These are phyloP conservation scores for Serranus cabrilla DNA, from an alignment of 2,797 vertebrate species.

Conservation along the genomic window DNA sequence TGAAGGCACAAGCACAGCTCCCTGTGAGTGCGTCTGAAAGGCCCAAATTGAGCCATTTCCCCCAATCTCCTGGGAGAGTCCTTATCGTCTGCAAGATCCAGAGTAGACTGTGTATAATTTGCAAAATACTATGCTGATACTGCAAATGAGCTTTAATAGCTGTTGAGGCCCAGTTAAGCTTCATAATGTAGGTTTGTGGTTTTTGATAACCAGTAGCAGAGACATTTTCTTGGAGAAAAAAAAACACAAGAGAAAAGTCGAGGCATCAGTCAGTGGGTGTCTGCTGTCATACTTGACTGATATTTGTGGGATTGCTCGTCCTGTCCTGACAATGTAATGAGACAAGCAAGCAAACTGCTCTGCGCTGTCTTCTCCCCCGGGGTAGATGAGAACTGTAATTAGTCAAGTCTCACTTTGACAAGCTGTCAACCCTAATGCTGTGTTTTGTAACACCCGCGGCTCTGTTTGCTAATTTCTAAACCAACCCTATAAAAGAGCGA, in stretches of 20 bases:
- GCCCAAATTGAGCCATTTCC: slow-evolving; percentile 84
- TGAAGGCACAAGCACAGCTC: slow-evolving; percentile 70
- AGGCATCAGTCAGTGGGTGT: slow-evolving; percentile 71
- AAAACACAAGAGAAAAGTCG: slow-evolving; percentile 52
- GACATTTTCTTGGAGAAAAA: slow-evolving; percentile 58
- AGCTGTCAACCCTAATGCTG: slow-evolving; percentile 60
- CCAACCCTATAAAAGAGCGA: slow-evolving; percentile 48
- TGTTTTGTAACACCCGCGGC: slow-evolving; percentile 52
- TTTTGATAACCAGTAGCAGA: slow-evolving; percentile 79
- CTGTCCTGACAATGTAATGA: slow-evolving; percentile 78
- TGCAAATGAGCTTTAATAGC: slow-evolving; percentile 88
- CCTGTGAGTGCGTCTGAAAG: slow-evolving; percentile 80
- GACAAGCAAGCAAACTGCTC: slow-evolving; percentile 49
- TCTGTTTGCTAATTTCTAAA: slow-evolving; percentile 60
- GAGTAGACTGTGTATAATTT: slow-evolving; percentile 84
- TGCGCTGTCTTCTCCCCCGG: slow-evolving; percentile 47
- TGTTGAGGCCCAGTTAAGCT: slow-evolving; percentile 80
- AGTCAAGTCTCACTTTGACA: slow-evolving; percentile 72
- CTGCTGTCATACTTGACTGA: slow-evolving; percentile 73
- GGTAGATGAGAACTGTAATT: slow-evolving; percentile 71
- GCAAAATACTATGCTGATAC: slow-evolving; percentile 85
- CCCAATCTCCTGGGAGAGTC: slow-evolving; percentile 70
- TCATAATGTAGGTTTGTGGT: slow-evolving; percentile 78
- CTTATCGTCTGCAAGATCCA: slow-evolving; percentile 83
- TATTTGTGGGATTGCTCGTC: slow-evolving; percentile 69